Evolutionary conservation across 2,113 vertebrate species (phyloP).

Genomic region (Raphicerus campestris): DNA sequence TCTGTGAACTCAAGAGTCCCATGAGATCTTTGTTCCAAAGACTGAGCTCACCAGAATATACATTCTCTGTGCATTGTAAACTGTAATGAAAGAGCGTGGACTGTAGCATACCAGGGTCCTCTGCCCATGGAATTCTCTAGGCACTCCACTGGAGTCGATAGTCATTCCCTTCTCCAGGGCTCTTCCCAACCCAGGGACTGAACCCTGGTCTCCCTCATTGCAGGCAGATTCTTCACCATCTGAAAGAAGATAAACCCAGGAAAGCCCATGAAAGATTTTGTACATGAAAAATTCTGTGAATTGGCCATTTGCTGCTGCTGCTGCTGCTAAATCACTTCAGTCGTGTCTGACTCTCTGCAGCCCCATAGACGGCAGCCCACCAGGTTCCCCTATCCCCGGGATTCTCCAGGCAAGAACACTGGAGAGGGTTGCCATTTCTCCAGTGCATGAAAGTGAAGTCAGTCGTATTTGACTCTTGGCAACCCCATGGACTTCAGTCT

Average conservation of each 20-base stretch:
- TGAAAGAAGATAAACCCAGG: background rate
- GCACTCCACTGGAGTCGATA: background rate
- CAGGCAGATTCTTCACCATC: background rate
- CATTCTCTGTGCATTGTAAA: background rate
- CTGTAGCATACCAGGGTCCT: background rate
- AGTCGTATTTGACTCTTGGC: background rate
- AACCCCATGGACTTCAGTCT: background rate
- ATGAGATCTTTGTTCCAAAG: background rate
- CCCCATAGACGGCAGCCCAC: background rate
- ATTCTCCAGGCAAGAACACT: background rate
- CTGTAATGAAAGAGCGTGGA: background rate
- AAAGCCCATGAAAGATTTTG: background rate
- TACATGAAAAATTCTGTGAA: background rate
- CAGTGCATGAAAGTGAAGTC: background rate
- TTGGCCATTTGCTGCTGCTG: background rate
- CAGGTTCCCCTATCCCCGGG: background rate
- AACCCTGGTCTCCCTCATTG: background rate
- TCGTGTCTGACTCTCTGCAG: background rate
- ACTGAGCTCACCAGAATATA: background rate
- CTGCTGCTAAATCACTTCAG: background rate
- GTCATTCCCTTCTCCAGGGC: background rate
- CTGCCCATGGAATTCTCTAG: background rate
- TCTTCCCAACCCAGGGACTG: background rate
- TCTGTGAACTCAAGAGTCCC: too few species aligned
- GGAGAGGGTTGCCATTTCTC: background rate